A percentile compares a stretch with the other conserved stretches of the same genome.
These are phyloP conservation scores for Planococcus citri DNA, from an alignment of 1,140 invertebrate species.

Conservation along the genomic window DNA sequence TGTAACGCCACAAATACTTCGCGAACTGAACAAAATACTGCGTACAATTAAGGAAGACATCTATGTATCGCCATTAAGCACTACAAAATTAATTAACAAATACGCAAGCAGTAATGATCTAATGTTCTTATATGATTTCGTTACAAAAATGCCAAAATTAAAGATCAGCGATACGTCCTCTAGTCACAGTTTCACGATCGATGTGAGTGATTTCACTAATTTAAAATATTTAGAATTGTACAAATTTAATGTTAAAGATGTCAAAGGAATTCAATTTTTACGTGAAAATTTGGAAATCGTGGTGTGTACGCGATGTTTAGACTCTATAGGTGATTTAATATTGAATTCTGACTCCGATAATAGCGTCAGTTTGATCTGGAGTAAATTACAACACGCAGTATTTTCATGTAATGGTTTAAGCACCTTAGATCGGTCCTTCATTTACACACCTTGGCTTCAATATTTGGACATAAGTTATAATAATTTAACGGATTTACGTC, in stretches of 20 bases:
- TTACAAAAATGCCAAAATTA: not conserved
- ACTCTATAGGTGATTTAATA: not conserved
- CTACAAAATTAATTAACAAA: not conserved
- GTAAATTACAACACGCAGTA: constrained; percentile 11
- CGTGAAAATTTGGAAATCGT: not conserved
- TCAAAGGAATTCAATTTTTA: not conserved
- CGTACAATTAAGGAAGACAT: not conserved
- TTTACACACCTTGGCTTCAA: constrained; percentile 18
- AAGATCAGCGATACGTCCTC: not conserved
- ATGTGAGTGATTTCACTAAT: constrained; percentile 10
- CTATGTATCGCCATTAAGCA: not conserved
- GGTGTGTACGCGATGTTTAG: not conserved
- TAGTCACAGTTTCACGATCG: constrained; percentile 7
- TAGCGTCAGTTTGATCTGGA: not conserved
- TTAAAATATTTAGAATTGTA: constrained; percentile 16
- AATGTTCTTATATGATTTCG: constrained; percentile 9
- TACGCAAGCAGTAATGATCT: not conserved
- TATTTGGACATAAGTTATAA: constrained; percentile 14
- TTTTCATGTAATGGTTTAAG: not conserved
- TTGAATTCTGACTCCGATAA: not conserved
- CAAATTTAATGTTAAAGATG: constrained; percentile 13
- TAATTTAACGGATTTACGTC: not conserved
- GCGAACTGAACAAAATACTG: constrained; percentile 1
- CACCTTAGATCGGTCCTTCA: not conserved
- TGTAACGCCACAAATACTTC: not conserved